Evolutionary conservation across 2,113 vertebrate species (phyloP).

Genomic region (Xenopus borealis): DNA sequence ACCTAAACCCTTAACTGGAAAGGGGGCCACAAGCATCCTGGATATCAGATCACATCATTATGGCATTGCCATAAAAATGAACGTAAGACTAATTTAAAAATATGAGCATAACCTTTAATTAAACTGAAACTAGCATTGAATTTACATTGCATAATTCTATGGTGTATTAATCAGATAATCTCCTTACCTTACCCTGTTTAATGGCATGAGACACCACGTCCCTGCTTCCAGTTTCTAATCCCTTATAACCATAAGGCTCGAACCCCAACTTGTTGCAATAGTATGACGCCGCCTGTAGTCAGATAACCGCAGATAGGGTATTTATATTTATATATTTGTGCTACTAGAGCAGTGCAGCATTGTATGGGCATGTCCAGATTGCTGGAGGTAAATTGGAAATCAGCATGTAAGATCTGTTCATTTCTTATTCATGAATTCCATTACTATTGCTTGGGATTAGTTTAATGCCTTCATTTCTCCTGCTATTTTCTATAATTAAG

Average conservation of each 20-base stretch:
- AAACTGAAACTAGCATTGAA: too few relatives aligned
- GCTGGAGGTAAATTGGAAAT: slow-evolving; percentile 5
- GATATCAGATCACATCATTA: too few relatives aligned
- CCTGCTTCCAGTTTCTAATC: slow-evolving; percentile 71
- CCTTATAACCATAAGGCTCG: slow-evolving; percentile 71
- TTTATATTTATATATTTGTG: not conserved
- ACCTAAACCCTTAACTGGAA: too few relatives aligned
- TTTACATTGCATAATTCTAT: too few relatives aligned
- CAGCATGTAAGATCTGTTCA: not conserved
- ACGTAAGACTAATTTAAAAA: too few relatives aligned
- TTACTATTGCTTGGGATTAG: not conserved
- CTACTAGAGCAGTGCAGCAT: not conserved
- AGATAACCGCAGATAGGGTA: not conserved
- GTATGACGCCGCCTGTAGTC: slow-evolving; percentile 63
- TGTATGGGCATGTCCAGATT: not conserved
- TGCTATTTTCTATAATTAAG: not conserved
- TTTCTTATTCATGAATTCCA: not conserved
- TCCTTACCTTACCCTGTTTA: slow-evolving; percentile 71
- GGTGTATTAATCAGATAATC: too few relatives aligned
- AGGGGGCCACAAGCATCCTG: too few relatives aligned
- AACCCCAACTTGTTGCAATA: slow-evolving; percentile 79
- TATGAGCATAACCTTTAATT: too few relatives aligned
- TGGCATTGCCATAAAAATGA: too few relatives aligned
- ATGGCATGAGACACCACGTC: slow-evolving; percentile 71
- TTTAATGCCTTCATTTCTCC: not conserved